Evolutionary conservation across 2,888 invertebrate species (phyloP), one percentile per base, ranked within the genome.

Genomic region (Euspilapteryx auroguttella): DNA sequence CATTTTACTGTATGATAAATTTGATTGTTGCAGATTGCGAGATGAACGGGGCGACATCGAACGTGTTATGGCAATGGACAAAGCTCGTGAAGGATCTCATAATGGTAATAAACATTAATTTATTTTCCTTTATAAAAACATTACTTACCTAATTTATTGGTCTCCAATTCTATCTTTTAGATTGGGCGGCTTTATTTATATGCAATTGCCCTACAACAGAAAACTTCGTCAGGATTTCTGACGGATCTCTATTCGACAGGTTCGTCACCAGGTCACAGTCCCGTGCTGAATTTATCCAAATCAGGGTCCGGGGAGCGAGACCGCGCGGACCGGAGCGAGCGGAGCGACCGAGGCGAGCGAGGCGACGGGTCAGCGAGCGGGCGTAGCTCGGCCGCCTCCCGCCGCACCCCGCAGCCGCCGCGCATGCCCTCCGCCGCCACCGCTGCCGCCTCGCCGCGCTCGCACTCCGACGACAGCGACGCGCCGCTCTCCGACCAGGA

Each of bases 181-280:
- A n/a, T n/a, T n/a, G n/a, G n/a, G n/a, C n/a, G n/a, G n/a, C n/a
- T n/a, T n/a, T n/a, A n/a, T n/a, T n/a, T n/a, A n/a, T n/a, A n/a
- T n/a, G n/a, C n/a, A n/a, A n/a, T n/a, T n/a, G n/a, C n/a, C n/a
- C n/a, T n/a, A n/a, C n/a, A n/a, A n/a, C n/a, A n/a, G 15, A 17
- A 17, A 5, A 5, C 5, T 17, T 17, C 17, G 17, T 17, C 17
- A 9, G n/a, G 9, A 2, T 7, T 2, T 12, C 14, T 25, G n/a
- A n/a, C n/a, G 2, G 9, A 5, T 3, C 5, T 24, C 3, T 24
- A 12, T 9, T 25, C n/a, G n/a, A 10, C 77, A 87, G 88, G 86
- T 42, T 92, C 92, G 34, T 89, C 92, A 38, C 89, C 87, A 47
- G 89, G 89, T 30, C 91, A 91, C 77, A 94, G 93, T 83, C 94